Evolutionary conservation across 2,113 vertebrate genomes (phyloP).

Genomic region (Alligator mississippiensis): DNA sequence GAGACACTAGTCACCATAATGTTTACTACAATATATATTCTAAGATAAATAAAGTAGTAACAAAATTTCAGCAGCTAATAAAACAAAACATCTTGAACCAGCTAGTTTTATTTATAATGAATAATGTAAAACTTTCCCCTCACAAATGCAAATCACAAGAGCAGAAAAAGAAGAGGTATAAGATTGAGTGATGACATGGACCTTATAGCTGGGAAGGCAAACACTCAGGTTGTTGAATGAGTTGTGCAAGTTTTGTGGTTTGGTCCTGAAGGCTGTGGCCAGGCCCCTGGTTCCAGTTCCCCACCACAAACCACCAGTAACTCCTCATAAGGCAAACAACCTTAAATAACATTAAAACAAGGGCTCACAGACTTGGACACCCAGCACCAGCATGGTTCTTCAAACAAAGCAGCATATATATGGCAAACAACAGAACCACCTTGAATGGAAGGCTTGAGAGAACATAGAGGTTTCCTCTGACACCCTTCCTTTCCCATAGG

Average conservation of each 20-base stretch:
- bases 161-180: not conserved
- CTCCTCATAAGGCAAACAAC: not conserved
- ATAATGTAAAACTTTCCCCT: not conserved
- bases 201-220: not conserved
- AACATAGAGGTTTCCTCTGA: not conserved
- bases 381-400: not conserved
- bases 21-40: not conserved
- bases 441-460: fast-evolving
- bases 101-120: not conserved
- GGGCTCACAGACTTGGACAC: not conserved
- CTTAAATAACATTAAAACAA: not conserved
- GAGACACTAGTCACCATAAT: not conserved
- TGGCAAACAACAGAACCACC: fast-evolving
- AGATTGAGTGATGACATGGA: not conserved
- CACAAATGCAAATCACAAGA: not conserved
- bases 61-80: not conserved
- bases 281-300: slow-evolving; percentile 24
- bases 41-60: not conserved
- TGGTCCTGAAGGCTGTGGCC: slow-evolving; percentile 47
- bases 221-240: not conserved
- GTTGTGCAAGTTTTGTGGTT: slow-evolving; percentile 45
- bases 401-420: not conserved
- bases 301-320: slow-evolving; percentile 50
- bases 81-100: not conserved
- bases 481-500: not conserved